Conservation (phyloP, 2,113 vertebrate genomes). For the Marcusenius ussheri region DNA sequence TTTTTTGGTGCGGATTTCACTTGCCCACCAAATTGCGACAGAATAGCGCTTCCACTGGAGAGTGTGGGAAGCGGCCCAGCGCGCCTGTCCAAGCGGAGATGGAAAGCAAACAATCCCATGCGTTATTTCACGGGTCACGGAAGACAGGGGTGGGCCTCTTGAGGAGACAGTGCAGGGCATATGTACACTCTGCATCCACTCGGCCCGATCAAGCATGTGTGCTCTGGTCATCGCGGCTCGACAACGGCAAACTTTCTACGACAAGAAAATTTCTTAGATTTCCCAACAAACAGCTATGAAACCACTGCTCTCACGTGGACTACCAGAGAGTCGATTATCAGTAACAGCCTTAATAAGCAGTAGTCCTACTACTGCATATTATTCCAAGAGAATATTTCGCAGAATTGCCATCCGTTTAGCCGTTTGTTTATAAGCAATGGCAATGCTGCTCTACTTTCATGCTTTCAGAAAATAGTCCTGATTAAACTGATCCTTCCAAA, state of each 20-base stretch:
- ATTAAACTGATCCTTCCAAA: neutral
- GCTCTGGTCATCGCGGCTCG: neutral
- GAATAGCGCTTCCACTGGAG: constrained; percentile 19
- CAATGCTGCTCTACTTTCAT: neutral
- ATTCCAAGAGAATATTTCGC: neutral
- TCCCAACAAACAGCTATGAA: neutral
- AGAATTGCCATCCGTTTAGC: neutral
- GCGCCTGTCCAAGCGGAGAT: constrained; percentile 17
- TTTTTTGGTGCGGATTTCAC: neutral
- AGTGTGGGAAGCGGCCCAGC: constrained; percentile 35
- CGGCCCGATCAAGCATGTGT: neutral
- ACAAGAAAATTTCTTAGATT: neutral
- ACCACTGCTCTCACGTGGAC: neutral
- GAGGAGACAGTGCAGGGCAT: constrained; percentile 27
- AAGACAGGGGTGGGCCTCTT: constrained; percentile 12
- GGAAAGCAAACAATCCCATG: constrained; percentile 46
- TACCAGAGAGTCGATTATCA: neutral
- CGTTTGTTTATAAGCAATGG: neutral
- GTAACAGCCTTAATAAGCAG: neutral
- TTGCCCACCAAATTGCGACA: neutral
- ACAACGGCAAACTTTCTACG: neutral
- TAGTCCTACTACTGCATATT: neutral
- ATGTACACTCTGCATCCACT: constrained; percentile 29
- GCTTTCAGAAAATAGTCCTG: neutral
- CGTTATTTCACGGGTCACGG: constrained; percentile 52